These are phyloP conservation scores for Medauroidea extradentata DNA, from an alignment of 1,140 invertebrate genomes.

Conservation along the genomic window DNA sequence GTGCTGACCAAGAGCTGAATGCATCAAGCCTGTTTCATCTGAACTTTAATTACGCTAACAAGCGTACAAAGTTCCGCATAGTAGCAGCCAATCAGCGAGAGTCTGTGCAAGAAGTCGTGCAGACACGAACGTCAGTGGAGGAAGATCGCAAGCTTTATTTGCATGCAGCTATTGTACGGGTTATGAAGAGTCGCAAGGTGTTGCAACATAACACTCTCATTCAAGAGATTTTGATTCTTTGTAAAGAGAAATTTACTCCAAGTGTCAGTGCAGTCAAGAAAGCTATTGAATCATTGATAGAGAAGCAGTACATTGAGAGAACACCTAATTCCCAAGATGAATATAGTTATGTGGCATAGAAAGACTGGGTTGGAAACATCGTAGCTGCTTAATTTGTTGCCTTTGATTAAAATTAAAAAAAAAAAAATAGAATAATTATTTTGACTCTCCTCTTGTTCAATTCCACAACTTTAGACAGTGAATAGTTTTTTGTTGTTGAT, in stretches of 20 bases:
- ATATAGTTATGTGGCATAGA: conserved; percentile 97
- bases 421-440: too few relatives aligned
- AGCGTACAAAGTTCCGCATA: too few relatives aligned
- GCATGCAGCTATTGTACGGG: conserved; percentile 92
- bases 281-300: conserved; percentile 94
- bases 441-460: too few relatives aligned
- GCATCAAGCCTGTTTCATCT: too few relatives aligned
- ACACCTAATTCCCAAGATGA: conserved; percentile 89
- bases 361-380: too few relatives aligned
- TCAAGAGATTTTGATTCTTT: conserved; percentile 89
- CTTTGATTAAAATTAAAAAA: too few relatives aligned
- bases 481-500: too few relatives aligned
- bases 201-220: conserved; percentile 90
- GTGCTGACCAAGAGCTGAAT: too few relatives aligned
- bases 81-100: conserved; percentile 42
- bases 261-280: conserved; percentile 96
- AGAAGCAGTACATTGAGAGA: conserved; percentile 96
- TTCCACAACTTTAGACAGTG: too few relatives aligned
- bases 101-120: conserved; percentile 77
- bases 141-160: conserved; percentile 97
- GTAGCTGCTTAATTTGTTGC: too few relatives aligned
- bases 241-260: conserved; percentile 84
- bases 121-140: conserved; percentile 84
- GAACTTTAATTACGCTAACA: too few relatives aligned
- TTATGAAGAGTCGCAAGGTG: conserved; percentile 91